A percentile compares a stretch with the other conserved stretches of the same genome.
phyloP scores from a whole-genome alignment of 2,888 invertebrate species.

The Dynastes maya region DNA sequence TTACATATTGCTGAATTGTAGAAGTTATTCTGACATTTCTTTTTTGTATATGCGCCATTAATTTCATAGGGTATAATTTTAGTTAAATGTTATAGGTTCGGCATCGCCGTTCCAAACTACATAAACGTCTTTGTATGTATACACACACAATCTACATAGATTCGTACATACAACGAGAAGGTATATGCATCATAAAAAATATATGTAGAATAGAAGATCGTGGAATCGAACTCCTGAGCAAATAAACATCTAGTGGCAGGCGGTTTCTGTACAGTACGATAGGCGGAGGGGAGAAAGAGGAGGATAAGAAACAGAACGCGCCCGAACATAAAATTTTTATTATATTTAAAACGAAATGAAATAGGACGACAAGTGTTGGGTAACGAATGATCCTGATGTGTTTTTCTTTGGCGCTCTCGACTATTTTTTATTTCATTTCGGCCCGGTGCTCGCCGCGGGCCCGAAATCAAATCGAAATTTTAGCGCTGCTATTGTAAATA shows the following conservation, averaged over 20 bases:
- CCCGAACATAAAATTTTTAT: constrained; percentile 18
- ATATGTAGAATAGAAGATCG: constrained; percentile 18
- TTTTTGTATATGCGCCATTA: too few species aligned
- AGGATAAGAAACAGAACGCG: neutral
- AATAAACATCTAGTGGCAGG: constrained; percentile 16
- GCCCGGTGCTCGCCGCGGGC: neutral
- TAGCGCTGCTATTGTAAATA: neutral
- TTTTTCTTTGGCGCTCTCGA: neutral
- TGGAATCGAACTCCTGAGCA: constrained; percentile 14
- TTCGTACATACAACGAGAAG: neutral
- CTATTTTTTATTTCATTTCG: neutral
- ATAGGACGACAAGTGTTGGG: constrained; percentile 20
- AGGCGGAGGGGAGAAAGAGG: neutral
- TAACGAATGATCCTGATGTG: constrained; percentile 19
- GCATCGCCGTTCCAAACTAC: too few species aligned
- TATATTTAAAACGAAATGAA: constrained; percentile 25
- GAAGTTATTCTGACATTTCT: too few species aligned
- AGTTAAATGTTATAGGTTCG: too few species aligned
- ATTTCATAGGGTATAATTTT: too few species aligned
- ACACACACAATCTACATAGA: neutral
- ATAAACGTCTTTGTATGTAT: neutral
- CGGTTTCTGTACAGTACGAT: constrained; percentile 6
- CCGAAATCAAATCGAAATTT: constrained; percentile 12
- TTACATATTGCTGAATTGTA: too few species aligned
- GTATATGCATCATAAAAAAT: constrained; percentile 15